Percentiles rank a stretch among this genome's conserved stretches.
Evolutionary conservation across 2,888 invertebrate species (phyloP).

Genomic region (Lydus trimaculatus): DNA sequence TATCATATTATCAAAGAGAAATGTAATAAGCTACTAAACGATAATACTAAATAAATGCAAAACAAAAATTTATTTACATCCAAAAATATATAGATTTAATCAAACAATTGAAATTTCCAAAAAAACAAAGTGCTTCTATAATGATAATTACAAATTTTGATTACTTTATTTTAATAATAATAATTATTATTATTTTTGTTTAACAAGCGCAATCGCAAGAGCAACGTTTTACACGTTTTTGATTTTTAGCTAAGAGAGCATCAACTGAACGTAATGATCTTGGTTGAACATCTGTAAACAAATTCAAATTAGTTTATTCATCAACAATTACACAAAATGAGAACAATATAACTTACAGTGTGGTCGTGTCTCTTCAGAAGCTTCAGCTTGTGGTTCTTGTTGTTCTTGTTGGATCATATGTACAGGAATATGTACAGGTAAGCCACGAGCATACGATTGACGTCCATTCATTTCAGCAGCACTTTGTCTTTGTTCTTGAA

Average conservation of each 20-base stretch:
- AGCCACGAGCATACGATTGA: constrained; percentile 56
- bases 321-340: background rate
- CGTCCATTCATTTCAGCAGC: constrained; percentile 57
- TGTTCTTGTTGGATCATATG: constrained; percentile 56
- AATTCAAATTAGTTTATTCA: constrained; percentile 21
- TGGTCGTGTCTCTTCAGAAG: constrained; percentile 71
- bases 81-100: background rate
- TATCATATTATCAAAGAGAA: background rate
- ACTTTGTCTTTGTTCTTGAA: constrained; percentile 55
- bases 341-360: constrained; percentile 82
- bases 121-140: constrained; percentile 6
- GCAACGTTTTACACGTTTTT: constrained; percentile 77
- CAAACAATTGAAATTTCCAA: background rate
- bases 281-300: constrained; percentile 78
- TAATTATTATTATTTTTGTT: constrained; percentile 28
- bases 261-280: constrained; percentile 67
- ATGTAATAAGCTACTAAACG: background rate
- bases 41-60: constrained; percentile 11
- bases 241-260: constrained; percentile 61
- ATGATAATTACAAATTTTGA: background rate
- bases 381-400: constrained; percentile 56
- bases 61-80: constrained; percentile 13
- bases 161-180: background rate
- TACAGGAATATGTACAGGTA: constrained; percentile 58
- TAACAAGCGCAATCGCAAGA: constrained; percentile 77